A percentile compares a stretch with the other conserved stretches of the same genome.
phyloP scores from a whole-genome alignment of 1,140 invertebrate genomes.

The Potamilus streckersoni region DNA sequence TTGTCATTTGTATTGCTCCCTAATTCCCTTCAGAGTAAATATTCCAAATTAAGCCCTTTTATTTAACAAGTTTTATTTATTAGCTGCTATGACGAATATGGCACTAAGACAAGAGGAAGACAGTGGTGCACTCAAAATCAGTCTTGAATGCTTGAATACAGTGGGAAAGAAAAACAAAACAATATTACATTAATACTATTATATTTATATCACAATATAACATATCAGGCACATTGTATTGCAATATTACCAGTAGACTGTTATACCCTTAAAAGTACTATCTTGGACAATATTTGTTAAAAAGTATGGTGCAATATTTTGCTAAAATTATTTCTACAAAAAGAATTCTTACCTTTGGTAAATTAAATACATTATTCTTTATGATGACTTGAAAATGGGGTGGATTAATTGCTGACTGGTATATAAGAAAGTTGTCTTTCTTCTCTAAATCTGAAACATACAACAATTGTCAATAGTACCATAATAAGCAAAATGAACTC shows the following conservation, averaged over 20 bases:
- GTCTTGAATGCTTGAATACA: too few species aligned
- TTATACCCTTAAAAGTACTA: background rate
- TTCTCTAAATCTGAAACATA: constrained; percentile 48
- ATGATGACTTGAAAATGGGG: constrained; percentile 80
- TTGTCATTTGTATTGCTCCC: too few species aligned
- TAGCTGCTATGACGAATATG: too few species aligned
- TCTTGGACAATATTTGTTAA: background rate
- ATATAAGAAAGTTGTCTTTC: constrained; percentile 65
- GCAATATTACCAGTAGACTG: background rate
- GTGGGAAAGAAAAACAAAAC: too few species aligned
- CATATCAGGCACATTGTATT: background rate
- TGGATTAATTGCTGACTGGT: constrained; percentile 73
- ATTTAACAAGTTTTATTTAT: too few species aligned
- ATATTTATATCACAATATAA: too few species aligned
- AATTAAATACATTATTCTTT: constrained; percentile 74
- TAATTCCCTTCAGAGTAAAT: too few species aligned
- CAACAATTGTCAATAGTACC: too few species aligned
- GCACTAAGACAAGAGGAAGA: too few species aligned
- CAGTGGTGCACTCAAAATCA: too few species aligned
- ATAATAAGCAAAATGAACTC: too few species aligned
- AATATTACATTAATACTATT: background rate
- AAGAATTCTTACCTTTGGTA: constrained; percentile 73
- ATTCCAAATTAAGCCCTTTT: too few species aligned
- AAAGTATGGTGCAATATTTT: background rate
- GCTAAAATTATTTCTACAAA: background rate